Evolutionary conservation across 2,113 vertebrate genomes (phyloP).

Genomic region (Heloderma charlesbogerti): DNA sequence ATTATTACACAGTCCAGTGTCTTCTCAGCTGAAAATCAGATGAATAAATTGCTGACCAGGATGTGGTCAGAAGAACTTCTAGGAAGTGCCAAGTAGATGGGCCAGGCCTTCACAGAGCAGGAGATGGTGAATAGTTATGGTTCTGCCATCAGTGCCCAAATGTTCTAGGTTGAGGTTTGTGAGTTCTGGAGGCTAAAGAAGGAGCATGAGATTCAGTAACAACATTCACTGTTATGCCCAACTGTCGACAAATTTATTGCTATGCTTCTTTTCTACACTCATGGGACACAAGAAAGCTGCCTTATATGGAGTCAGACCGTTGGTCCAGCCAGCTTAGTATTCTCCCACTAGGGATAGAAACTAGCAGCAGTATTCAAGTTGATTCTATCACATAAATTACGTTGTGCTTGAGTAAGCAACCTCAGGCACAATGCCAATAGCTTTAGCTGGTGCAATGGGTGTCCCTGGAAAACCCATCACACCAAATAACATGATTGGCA

Average conservation of each 20-base stretch:
- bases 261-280: background rate
- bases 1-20: background rate
- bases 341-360: too few relatives aligned
- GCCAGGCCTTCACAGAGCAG: background rate
- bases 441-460: too few relatives aligned
- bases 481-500: too few relatives aligned
- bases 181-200: background rate
- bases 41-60: background rate
- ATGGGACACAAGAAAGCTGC: background rate
- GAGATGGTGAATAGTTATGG: background rate
- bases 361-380: too few relatives aligned
- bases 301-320: background rate
- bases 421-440: too few relatives aligned
- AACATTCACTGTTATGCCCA: background rate
- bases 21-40: background rate
- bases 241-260: background rate
- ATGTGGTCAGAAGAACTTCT: background rate
- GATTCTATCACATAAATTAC: too few relatives aligned
- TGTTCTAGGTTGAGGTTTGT: background rate
- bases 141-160: background rate
- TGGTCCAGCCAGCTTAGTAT: too few relatives aligned
- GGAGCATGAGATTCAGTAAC: background rate
- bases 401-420: too few relatives aligned
- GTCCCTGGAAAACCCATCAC: too few relatives aligned
- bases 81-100: background rate